A percentile compares a stretch with the other conserved stretches of the same genome.
phyloP scores from a whole-genome alignment of 1,140 invertebrate genomes.

The Argopecten irradians region DNA sequence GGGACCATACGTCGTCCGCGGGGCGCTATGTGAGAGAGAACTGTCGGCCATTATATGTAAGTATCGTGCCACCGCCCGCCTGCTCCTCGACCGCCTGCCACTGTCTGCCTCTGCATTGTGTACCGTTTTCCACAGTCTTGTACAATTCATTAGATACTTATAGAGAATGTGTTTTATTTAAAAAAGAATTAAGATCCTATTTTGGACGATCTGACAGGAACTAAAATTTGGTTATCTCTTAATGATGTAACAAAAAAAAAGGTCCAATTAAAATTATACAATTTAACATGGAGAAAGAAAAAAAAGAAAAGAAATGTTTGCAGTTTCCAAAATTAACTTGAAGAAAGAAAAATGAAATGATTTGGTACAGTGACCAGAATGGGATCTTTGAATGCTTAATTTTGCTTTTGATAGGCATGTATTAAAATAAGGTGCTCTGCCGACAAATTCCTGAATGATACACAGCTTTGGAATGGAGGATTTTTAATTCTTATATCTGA shows the following conservation, averaged over 20 bases:
- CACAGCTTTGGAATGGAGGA: background rate
- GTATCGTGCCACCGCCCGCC: constrained; percentile 71
- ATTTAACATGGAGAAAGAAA: too few species aligned
- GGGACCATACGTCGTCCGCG: constrained; percentile 74
- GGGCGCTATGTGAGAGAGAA: constrained; percentile 83
- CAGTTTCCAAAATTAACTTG: background rate
- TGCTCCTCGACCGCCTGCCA: background rate
- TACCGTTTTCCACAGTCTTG: background rate
- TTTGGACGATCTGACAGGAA: too few species aligned
- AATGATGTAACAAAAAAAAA: too few species aligned
- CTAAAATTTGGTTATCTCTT: too few species aligned
- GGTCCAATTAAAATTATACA: too few species aligned
- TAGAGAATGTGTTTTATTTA: background rate
- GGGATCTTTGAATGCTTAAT: background rate
- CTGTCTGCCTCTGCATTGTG: background rate
- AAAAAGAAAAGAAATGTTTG: background rate
- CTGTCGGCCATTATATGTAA: constrained; percentile 96
- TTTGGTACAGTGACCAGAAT: background rate
- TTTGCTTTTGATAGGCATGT: constrained; percentile 16
- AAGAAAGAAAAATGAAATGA: too few species aligned
- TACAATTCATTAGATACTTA: background rate
- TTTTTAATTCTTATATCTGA: background rate
- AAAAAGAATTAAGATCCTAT: background rate
- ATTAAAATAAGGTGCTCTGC: background rate
- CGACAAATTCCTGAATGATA: background rate